Conservation (phyloP, 2,113 vertebrate genomes). For the Forbesichthys papilliferus region DNA sequence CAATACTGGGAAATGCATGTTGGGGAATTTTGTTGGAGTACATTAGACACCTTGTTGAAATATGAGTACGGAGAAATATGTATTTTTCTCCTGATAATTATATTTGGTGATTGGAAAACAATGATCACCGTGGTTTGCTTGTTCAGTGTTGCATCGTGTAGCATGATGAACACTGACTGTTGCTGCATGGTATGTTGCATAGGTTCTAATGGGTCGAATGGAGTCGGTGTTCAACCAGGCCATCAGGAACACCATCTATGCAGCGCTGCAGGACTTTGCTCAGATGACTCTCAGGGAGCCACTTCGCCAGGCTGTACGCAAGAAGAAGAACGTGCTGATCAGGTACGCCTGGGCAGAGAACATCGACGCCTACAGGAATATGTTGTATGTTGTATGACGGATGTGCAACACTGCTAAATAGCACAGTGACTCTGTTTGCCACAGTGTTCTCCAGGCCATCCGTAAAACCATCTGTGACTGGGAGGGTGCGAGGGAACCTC, state of each 20-base stretch:
- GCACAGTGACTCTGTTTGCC: background rate
- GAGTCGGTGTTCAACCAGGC: constrained; percentile 99
- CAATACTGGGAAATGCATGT: too few relatives aligned
- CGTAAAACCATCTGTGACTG: constrained; percentile 98
- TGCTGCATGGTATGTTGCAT: constrained; percentile 1
- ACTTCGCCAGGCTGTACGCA: constrained; percentile 92
- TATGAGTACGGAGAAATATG: background rate
- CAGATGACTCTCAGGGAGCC: constrained; percentile 95
- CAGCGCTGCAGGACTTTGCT: constrained; percentile 96
- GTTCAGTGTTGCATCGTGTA: background rate
- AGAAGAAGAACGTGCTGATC: constrained; percentile 98
- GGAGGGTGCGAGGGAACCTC: constrained; percentile 94
- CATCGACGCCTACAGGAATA: background rate
- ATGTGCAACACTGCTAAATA: background rate
- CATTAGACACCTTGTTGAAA: background rate
- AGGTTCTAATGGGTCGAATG: constrained; percentile 97
- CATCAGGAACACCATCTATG: constrained; percentile 98
- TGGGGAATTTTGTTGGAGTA: too few relatives aligned
- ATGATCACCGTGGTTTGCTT: background rate
- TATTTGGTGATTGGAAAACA: background rate
- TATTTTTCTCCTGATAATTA: background rate
- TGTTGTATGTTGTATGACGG: background rate
- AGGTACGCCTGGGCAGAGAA: constrained; percentile 74
- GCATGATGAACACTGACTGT: background rate
- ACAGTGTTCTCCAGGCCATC: constrained; percentile 96